Conservation (phyloP, 2,888 invertebrate genomes). For the Trichogramma evanescens region DNA sequence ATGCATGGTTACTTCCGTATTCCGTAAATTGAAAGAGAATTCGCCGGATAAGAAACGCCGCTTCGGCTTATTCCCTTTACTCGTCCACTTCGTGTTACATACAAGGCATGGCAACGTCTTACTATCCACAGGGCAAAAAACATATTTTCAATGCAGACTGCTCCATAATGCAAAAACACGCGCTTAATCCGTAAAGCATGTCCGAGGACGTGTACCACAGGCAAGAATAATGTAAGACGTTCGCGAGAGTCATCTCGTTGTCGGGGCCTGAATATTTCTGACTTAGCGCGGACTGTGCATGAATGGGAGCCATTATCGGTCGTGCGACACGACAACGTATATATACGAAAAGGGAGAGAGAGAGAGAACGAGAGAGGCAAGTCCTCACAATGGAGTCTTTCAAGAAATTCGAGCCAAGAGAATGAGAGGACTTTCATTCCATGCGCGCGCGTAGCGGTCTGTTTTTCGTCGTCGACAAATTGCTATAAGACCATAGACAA, state of each 20-base stretch:
- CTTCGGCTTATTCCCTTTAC: too few species aligned
- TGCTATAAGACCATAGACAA: constrained; percentile 27
- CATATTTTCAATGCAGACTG: too few species aligned
- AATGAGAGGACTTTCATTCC: too few species aligned
- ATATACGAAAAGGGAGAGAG: too few species aligned
- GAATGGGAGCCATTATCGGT: constrained; percentile 37
- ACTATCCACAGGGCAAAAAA: too few species aligned
- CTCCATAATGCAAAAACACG: neutral
- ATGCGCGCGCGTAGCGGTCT: neutral
- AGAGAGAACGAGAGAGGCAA: constrained; percentile 4
- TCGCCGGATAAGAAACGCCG: constrained; percentile 9
- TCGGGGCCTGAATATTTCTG: neutral
- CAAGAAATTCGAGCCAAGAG: constrained; percentile 36
- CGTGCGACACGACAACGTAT: neutral
- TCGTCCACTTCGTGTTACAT: too few species aligned
- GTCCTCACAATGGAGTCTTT: constrained; percentile 34
- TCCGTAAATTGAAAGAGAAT: neutral
- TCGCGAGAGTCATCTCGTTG: too few species aligned
- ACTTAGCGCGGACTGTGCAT: constrained; percentile 21
- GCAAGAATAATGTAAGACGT: too few species aligned
- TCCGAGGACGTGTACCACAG: neutral
- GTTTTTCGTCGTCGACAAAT: constrained; percentile 29
- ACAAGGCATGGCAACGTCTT: constrained; percentile 3
- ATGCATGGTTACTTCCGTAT: too few species aligned
- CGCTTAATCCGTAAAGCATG: neutral